Conservation (phyloP, 1,140 invertebrate species). For the Drosophila kepulauana region DNA sequence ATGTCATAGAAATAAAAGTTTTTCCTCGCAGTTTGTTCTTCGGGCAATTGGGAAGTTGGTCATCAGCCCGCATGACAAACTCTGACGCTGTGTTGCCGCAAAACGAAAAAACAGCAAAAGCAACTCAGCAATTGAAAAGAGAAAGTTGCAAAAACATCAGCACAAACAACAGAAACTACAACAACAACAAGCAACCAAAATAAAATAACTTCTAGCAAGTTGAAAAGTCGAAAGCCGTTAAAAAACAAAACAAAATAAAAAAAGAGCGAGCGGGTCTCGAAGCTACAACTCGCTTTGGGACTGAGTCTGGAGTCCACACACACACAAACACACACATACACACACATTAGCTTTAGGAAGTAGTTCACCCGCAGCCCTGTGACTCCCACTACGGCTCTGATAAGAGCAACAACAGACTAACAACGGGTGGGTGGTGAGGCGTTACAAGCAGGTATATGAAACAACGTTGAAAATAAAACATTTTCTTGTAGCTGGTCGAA, state of each 20-base stretch:
- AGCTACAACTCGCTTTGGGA: not conserved
- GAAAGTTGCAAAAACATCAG: constrained; percentile 66
- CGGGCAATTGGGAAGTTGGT: constrained; percentile 1
- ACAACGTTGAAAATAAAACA: constrained; percentile 11
- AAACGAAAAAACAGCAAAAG: constrained; percentile 16
- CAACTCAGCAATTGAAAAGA: constrained; percentile 76
- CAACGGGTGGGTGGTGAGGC: constrained; percentile 21
- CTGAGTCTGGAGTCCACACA: not conserved
- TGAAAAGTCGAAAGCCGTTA: constrained; percentile 72
- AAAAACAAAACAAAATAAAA: constrained; percentile 1
- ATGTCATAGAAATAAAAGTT: constrained; percentile 4
- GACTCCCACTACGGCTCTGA: constrained; percentile 30
- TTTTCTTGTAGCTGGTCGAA: constrained; percentile 67
- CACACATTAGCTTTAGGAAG: not conserved
- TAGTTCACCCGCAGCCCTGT: constrained; percentile 5
- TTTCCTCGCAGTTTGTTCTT: not conserved
- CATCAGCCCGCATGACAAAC: constrained; percentile 21
- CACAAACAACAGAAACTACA: constrained; percentile 29
- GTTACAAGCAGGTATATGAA: constrained; percentile 8
- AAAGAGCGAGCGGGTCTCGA: constrained; percentile 19
- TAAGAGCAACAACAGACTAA: constrained; percentile 16
- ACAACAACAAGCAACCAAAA: constrained; percentile 36
- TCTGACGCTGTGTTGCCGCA: not conserved
- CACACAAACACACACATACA: too few relatives aligned
- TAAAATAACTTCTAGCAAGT: constrained; percentile 71